A percentile compares a stretch with the other conserved stretches of the same genome.
These are phyloP conservation scores for Leptobrachium leishanense DNA, from an alignment of 2,113 vertebrate genomes.

Conservation along the genomic window DNA sequence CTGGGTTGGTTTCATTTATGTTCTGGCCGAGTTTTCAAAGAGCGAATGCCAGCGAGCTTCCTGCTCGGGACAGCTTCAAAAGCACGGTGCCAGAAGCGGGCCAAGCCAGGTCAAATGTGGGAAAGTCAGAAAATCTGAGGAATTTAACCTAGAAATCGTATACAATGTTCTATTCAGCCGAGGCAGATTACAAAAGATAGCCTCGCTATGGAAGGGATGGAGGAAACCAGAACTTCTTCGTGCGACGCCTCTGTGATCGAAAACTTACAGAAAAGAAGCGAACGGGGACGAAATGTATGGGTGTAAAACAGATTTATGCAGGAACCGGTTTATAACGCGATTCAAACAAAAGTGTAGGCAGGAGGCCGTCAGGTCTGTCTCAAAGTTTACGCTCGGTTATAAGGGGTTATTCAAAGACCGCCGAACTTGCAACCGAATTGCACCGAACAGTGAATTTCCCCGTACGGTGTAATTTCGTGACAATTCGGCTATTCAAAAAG, in stretches of 20 bases:
- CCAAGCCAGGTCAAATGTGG: slow-evolving; percentile 51
- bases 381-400: too few relatives aligned
- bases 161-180: slow-evolving; percentile 56
- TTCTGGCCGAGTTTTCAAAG: slow-evolving; percentile 39
- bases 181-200: slow-evolving; percentile 44
- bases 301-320: background rate
- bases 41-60: slow-evolving; percentile 50
- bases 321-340: too few relatives aligned
- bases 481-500: too few relatives aligned
- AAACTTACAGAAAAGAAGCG: background rate
- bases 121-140: slow-evolving; percentile 54
- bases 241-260: background rate
- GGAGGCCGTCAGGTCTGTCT: too few relatives aligned
- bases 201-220: background rate
- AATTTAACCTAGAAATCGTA: slow-evolving; percentile 58
- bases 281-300: background rate
- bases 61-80: background rate
- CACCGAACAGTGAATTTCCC: too few relatives aligned
- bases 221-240: slow-evolving; percentile 4
- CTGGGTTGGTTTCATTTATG: slow-evolving; percentile 45
- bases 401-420: too few relatives aligned
- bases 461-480: too few relatives aligned
- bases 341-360: too few relatives aligned
- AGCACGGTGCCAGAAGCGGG: slow-evolving; percentile 49
- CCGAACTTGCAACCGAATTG: too few relatives aligned